Evolutionary conservation across 2,113 vertebrate genomes (phyloP).

Genomic region (Catharus bicknelli): DNA sequence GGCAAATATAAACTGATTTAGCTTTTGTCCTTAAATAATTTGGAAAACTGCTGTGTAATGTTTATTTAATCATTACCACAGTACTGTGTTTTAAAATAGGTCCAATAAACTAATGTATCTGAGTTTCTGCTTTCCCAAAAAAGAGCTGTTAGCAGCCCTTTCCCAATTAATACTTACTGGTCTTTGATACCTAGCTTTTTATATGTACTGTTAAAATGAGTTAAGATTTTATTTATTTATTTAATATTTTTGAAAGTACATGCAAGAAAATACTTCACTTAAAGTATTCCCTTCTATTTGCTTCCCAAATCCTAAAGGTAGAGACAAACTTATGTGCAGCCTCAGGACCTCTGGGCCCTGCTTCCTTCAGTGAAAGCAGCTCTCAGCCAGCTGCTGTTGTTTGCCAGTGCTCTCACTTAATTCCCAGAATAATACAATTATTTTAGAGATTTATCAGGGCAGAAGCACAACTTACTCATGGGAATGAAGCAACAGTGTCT

Average conservation of each 20-base stretch:
- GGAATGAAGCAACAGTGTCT: neutral
- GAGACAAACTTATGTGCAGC: neutral
- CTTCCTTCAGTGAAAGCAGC: neutral
- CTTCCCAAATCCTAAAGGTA: neutral
- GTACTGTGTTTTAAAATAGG: neutral
- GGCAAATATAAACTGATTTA: neutral
- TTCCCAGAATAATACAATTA: neutral
- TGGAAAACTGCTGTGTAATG: neutral
- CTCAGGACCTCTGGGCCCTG: neutral
- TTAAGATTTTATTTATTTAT: neutral
- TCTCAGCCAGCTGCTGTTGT: neutral
- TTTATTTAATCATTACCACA: neutral
- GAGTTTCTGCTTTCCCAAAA: neutral
- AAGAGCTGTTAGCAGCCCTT: neutral
- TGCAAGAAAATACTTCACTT: neutral
- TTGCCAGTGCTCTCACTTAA: neutral
- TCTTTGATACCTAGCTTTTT: neutral
- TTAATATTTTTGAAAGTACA: neutral
- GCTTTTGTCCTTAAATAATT: neutral
- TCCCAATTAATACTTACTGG: neutral
- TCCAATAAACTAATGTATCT: neutral
- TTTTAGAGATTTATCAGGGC: neutral
- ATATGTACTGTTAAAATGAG: neutral
- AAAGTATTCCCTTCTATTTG: neutral
- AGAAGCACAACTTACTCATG: neutral